Evolutionary conservation across 1,140 invertebrate genomes (phyloP).

Genomic region (Drosophila auraria): DNA sequence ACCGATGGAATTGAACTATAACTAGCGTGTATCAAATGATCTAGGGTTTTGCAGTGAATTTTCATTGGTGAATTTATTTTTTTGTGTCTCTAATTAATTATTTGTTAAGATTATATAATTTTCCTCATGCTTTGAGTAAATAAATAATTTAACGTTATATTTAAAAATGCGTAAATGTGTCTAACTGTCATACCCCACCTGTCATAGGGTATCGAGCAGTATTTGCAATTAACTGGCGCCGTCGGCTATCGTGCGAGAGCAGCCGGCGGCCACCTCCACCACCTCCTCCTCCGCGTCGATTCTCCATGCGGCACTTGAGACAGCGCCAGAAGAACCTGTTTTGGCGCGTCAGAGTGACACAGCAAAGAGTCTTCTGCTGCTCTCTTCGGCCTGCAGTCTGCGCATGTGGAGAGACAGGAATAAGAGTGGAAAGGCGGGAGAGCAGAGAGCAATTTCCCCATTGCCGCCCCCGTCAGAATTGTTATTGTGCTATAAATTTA

Average conservation of each 20-base stretch:
- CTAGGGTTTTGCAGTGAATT: no score
- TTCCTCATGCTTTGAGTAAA: no score
- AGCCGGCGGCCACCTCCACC: conserved; percentile 33
- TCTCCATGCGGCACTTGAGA: conserved; percentile 32
- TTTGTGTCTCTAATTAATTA: no score
- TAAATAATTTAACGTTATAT: background rate
- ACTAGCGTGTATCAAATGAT: no score
- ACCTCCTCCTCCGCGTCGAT: background rate
- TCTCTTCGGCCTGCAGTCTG: conserved; percentile 52
- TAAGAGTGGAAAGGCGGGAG: conserved; percentile 6
- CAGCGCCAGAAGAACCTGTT: conserved; percentile 71
- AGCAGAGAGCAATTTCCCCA: background rate
- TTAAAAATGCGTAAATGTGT: background rate
- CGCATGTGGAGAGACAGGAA: conserved; percentile 50
- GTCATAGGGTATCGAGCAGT: conserved; percentile 57
- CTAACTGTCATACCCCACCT: background rate
- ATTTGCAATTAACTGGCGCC: conserved; percentile 84
- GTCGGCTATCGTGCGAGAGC: conserved; percentile 73
- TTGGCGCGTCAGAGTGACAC: conserved; percentile 65
- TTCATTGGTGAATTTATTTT: no score
- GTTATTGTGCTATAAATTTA: conserved; percentile 11
- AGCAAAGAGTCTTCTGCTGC: conserved; percentile 8
- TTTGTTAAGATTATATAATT: no score
- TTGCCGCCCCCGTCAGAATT: background rate
- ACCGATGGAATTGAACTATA: no score